Base-by-base conservation (phyloP, 2,113 vertebrate species). In the Sisor rabdophorus region DNA sequence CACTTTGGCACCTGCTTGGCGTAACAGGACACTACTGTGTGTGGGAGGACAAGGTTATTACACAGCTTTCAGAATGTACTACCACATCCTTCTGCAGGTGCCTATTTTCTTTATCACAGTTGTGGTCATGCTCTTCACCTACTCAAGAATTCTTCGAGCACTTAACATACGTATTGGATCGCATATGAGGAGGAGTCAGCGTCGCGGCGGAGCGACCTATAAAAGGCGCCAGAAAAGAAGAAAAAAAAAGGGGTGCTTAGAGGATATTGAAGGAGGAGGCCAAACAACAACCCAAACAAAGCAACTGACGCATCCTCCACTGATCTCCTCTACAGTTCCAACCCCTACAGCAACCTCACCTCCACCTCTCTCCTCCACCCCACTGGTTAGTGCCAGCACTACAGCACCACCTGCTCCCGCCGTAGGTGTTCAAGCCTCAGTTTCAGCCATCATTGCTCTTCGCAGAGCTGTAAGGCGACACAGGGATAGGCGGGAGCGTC, bases 401-500 rank as follows among this genome's bases (percentile, higher is more conserved):
- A 94, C 0, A 82, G 93, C 95, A 0, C 92, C 95, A 1, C 93
- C 2, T 89, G 95, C 0, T 85, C 93, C 96, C 0, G 92, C 95
- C 1, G 91, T 99, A 85, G 97, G 95, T 0, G 96, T 98, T 87
- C 95, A 97, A 67, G 97, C 97, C 84, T 99, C 97, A 0, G 97
- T 98, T 67, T 98, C 97, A 7, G 95, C 98, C 75, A 99, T 98
- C 86, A 98, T 99, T 13, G 97, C 97, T 73, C 86, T 99, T 48
- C 95, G 96, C 4, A 85, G 97, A 84, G 97, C 97, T 0, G 95
- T 99, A 15, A 98, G 97, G 84, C 92, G 96, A 58, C 97, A 99
- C 89, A 92, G 97, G 22, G 97, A 98, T 86, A 88, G 97, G 68
- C 89, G 97, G n/a, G 97, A 98, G 78, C 91, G 97, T 63, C 97